A percentile compares a stretch with the other conserved stretches of the same genome.
Evolutionary conservation across 1,140 invertebrate genomes (phyloP).

Genomic region (Piezodorus guildinii): DNA sequence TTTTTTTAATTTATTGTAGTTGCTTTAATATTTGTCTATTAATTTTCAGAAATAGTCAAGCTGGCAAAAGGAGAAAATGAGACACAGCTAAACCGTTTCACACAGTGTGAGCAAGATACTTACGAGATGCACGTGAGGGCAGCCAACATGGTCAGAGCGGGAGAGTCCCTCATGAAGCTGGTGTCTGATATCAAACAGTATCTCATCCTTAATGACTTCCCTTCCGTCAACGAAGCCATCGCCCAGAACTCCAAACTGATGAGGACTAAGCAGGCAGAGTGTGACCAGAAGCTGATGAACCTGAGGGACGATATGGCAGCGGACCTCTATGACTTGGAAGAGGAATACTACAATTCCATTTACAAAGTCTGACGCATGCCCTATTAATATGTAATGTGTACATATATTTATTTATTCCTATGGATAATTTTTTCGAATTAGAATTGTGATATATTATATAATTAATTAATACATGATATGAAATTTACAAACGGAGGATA

Average conservation of each 20-base stretch:
- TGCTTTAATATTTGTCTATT: too few species aligned
- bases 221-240: conserved; percentile 92
- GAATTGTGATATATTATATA: too few species aligned
- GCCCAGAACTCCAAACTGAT: conserved; percentile 81
- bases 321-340: conserved; percentile 90
- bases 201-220: conserved; percentile 91
- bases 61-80: conserved; percentile 86
- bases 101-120: conserved; percentile 86
- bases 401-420: too few species aligned
- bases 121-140: conserved; percentile 95
- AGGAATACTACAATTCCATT: conserved; percentile 93
- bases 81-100: conserved; percentile 72
- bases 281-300: conserved; percentile 85
- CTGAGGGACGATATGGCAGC: conserved; percentile 88
- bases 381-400: too few species aligned
- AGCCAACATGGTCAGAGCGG: conserved; percentile 86
- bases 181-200: conserved; percentile 96
- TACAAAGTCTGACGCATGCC: conserved; percentile 52
- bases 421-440: too few species aligned
- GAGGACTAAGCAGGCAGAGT: conserved; percentile 76
- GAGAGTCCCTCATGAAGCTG: conserved; percentile 90
- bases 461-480: too few species aligned
- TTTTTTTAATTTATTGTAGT: too few species aligned
- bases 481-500: too few species aligned
- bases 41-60: conserved; percentile 82